Conservation (phyloP, 2,797 vertebrate genomes). For the Pseudopleuronectes americanus region DNA sequence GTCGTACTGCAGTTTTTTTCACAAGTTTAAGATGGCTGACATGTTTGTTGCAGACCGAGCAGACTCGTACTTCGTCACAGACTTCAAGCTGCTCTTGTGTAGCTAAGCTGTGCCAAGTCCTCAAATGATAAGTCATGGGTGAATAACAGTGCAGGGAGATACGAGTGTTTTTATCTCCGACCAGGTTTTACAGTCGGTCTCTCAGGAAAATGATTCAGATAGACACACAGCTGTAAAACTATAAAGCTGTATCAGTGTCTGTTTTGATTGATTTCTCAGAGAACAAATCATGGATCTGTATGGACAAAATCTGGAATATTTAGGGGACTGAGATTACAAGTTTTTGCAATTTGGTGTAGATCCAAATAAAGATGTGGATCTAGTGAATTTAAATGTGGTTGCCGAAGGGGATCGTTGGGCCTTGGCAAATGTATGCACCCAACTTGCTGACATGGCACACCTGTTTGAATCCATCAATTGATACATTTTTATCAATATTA, state of each 20-base stretch:
- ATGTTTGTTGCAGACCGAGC: constrained; percentile 33
- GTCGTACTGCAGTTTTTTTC: constrained; percentile 1
- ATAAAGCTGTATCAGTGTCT: constrained; percentile 48
- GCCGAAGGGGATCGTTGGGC: too few relatives aligned
- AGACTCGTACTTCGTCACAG: constrained; percentile 21
- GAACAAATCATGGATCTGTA: too few relatives aligned
- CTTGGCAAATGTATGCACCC: too few relatives aligned
- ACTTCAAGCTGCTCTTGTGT: constrained; percentile 38
- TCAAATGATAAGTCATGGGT: constrained; percentile 41
- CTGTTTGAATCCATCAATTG: too few relatives aligned
- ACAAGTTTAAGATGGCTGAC: constrained; percentile 27
- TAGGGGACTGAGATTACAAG: too few relatives aligned
- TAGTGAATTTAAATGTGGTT: too few relatives aligned
- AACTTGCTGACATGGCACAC: too few relatives aligned
- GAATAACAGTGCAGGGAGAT: constrained; percentile 28
- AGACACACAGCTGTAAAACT: constrained; percentile 45
- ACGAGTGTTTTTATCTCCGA: constrained; percentile 22
- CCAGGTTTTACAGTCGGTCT: constrained; percentile 5
- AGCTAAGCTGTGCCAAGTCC: constrained; percentile 34
- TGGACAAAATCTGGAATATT: too few relatives aligned
- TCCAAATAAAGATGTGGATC: too few relatives aligned
- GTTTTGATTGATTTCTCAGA: too few relatives aligned
- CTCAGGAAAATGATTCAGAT: constrained; percentile 22
- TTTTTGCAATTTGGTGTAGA: too few relatives aligned
- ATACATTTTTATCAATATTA: too few relatives aligned